Evolutionary conservation across 2,888 invertebrate genomes (phyloP), one percentile per base, ranked within the genome.

Genomic region (Drosophila picticornis): DNA sequence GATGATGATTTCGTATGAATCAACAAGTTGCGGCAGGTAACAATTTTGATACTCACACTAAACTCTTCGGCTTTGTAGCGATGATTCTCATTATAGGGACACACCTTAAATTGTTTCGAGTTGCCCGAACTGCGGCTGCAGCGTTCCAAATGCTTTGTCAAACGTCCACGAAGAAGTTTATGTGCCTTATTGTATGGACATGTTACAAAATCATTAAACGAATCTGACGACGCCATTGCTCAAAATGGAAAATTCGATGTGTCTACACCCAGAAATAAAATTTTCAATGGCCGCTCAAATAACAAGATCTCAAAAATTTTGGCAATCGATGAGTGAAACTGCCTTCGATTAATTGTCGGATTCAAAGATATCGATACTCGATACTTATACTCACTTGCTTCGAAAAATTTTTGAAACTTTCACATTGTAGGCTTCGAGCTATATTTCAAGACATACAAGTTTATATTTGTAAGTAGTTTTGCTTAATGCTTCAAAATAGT

Each of bases 121-220:
- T n/a, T 32, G 0, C 1, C 19, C 0, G 40, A 5, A 25, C 0
- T 51, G 7, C 74, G 79, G 7, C 25, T 55, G 22, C 83, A 82
- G 4, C 75, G 70, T 0, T 27, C 36, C 25, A 80, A 62, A 53
- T 80, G 79, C 1, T 32, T 74, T 0, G 50, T 22, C 5, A 82
- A 34, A 4, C 80, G 67, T 16, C 80, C 80, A 1, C 60, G 46
- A 2, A 71, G 27, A 29, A 79, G 0, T 4, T 6, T 25, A 27
- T 82, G 83, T 0, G 59, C 9, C 1, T 60, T 65, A 25, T 82
- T 50, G 10, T 71, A 68, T 0, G 80, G 79, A 29, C 80, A 82
- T 1, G 32, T 31, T 1, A 80, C 53, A 55, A 31, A 68, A 22
- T 80, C 77, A 29, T 72, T 46, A 16, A 79, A 82, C 4, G 50